phyloP scores from a whole-genome alignment of 1,140 invertebrate genomes.

The Solenopsis fugax region DNA sequence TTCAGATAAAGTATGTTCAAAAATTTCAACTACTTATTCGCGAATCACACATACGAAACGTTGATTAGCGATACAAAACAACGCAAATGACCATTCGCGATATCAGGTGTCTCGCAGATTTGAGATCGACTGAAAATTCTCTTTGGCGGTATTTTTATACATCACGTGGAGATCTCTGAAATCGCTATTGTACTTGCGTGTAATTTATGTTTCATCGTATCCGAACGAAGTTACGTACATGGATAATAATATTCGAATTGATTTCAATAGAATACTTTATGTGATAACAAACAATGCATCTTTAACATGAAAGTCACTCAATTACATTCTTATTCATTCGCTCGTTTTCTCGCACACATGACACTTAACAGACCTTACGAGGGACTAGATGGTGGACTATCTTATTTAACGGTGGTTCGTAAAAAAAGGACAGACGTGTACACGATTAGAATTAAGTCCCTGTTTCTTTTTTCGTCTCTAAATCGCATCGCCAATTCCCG shows the following conservation, averaged over 20 bases:
- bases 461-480: not conserved
- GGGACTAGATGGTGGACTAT: conserved; percentile 46
- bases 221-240: conserved; percentile 9
- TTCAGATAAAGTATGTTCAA: conserved; percentile 18
- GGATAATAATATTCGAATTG: conserved; percentile 10
- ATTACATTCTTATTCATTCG: conserved; percentile 35
- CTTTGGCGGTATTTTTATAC: conserved; percentile 16
- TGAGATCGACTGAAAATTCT: not conserved
- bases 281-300: not conserved
- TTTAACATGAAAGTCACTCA: conserved; percentile 32
- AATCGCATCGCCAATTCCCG: conserved; percentile 24
- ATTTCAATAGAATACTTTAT: conserved; percentile 26
- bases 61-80: conserved; percentile 19
- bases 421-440: conserved; percentile 25
- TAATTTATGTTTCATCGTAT: not conserved
- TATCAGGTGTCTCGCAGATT: conserved; percentile 9
- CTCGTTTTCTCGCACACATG: conserved; percentile 36
- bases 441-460: conserved; percentile 15
- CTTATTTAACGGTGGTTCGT: conserved; percentile 41
- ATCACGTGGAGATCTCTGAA: not conserved
- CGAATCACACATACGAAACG: not conserved
- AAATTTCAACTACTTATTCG: conserved; percentile 22
- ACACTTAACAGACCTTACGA: conserved; percentile 57
- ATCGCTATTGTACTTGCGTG: not conserved
- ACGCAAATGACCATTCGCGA: conserved; percentile 3